Evolutionary conservation across 2,797 vertebrate genomes (phyloP), one percentile per base, ranked within the genome.

Genomic region (Sebastes iracundus): DNA sequence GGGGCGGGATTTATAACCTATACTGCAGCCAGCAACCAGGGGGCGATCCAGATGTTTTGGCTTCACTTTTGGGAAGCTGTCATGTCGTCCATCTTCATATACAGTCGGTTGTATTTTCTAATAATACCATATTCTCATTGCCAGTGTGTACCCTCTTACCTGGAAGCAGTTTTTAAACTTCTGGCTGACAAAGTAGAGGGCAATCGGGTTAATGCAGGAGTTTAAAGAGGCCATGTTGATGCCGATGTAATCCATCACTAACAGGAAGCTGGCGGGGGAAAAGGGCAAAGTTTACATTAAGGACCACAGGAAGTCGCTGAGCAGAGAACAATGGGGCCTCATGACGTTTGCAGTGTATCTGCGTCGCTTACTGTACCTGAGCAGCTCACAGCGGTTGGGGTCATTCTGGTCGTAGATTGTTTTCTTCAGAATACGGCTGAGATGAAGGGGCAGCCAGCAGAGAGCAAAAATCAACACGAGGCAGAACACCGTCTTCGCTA

Each of bases 111-210:
- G 7, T 2, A 1, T 25, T 68, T 69, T 42, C 6, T n/a, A 20
- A 35, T 20, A 20, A 61, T 38, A 3, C 2, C 4, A 3, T 30
- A 14, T 49, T 62, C 60, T 52, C 30, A 35, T 5, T 23, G 9
- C 5, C 25, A 22, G 16, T 32, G 10, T 20, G 33, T 27, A 27
- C 18, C 28, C 12, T 81, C 93, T 91, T 90, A 97, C 97, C 96
- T 97, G 95, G 90, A 97, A 97, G 79, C 97, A 98, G 83, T 97
- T 97, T 94, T 98, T 97, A 91, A 97, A 98, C 92, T 97, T 98
- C 82, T 96, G 93, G 81, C 97, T 98, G 88, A 97, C 97, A 0
- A 97, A 98, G 91, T 98, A 98, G 78, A 98, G 96, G 28, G 97
- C 97, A 79, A 98, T 97, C 0, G 97, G 97, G 85, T 98, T 98